These are phyloP conservation scores for Drosophila oshimai DNA, from an alignment of 1,140 invertebrate species.

Conservation along the genomic window DNA sequence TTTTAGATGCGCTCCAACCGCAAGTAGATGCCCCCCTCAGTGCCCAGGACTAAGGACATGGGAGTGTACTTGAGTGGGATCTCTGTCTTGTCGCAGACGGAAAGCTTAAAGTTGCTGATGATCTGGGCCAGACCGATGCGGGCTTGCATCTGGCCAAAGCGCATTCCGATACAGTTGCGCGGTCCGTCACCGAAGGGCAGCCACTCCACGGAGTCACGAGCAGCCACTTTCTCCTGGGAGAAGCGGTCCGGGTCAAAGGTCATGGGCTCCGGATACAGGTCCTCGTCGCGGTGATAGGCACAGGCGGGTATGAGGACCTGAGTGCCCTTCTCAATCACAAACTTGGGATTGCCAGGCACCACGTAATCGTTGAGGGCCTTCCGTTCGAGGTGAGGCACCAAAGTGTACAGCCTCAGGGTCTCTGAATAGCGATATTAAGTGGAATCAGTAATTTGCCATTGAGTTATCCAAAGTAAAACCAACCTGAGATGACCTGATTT, in stretches of 20 bases:
- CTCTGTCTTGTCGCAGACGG: constrained; percentile 59
- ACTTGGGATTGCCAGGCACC: constrained; percentile 84
- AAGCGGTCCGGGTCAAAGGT: constrained; percentile 86
- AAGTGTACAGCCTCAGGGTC: constrained; percentile 87
- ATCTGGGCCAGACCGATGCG: constrained; percentile 81
- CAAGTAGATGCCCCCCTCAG: constrained; percentile 46
- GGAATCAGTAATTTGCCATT: background rate
- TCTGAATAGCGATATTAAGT: constrained; percentile 82
- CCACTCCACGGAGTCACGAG: constrained; percentile 83
- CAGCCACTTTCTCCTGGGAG: constrained; percentile 82
- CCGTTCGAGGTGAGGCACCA: constrained; percentile 85
- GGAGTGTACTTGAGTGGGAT: constrained; percentile 42
- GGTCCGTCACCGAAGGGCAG: constrained; percentile 87
- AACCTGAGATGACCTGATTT: constrained; percentile 84
- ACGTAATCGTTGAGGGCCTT: constrained; percentile 85
- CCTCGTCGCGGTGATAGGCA: constrained; percentile 85
- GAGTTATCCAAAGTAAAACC: background rate
- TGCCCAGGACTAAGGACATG: constrained; percentile 42
- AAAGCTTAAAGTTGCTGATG: constrained; percentile 73
- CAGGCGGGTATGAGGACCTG: constrained; percentile 85
- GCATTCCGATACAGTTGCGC: constrained; percentile 83
- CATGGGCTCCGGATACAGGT: constrained; percentile 84
- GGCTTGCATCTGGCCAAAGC: constrained; percentile 83
- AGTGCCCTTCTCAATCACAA: constrained; percentile 85
- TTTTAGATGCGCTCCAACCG: background rate